Evolutionary conservation across 1,140 invertebrate genomes (phyloP).

Genomic region (Lordiphosa mommai): DNA sequence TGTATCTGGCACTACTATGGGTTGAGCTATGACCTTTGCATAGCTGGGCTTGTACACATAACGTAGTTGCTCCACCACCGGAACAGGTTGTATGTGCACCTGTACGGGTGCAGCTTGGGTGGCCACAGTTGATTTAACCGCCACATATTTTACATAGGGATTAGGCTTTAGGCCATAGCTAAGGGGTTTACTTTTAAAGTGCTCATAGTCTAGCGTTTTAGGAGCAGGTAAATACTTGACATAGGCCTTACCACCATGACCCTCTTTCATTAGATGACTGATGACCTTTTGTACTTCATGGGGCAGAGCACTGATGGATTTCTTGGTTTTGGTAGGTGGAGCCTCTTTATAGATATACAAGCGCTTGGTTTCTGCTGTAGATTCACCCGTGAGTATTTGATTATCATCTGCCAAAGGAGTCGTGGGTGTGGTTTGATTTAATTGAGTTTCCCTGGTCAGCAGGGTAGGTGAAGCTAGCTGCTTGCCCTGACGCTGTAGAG

Average conservation of each 20-base stretch:
- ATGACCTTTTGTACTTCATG: constrained; percentile 75
- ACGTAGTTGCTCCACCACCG: constrained; percentile 69
- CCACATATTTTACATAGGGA: constrained; percentile 39
- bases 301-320: constrained; percentile 47
- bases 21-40: constrained; percentile 33
- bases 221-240: constrained; percentile 63
- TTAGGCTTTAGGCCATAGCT: constrained; percentile 30
- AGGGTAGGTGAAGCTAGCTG: constrained; percentile 21
- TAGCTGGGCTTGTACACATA: constrained; percentile 58
- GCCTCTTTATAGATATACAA: constrained; percentile 61
- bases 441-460: constrained; percentile 47
- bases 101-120: constrained; percentile 39
- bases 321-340: constrained; percentile 50
- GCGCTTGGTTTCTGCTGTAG: constrained; percentile 52
- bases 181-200: constrained; percentile 33
- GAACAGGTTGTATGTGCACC: constrained; percentile 70
- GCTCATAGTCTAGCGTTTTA: constrained; percentile 58
- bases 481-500: constrained; percentile 29
- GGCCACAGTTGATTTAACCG: background rate
- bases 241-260: constrained; percentile 58
- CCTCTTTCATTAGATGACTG: constrained; percentile 55
- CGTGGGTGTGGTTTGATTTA: constrained; percentile 4
- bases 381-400: constrained; percentile 28
- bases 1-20: constrained; percentile 60
- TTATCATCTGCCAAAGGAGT: constrained; percentile 33